Conservation (phyloP, 2,888 invertebrate species). For the Campoplex nolae region DNA sequence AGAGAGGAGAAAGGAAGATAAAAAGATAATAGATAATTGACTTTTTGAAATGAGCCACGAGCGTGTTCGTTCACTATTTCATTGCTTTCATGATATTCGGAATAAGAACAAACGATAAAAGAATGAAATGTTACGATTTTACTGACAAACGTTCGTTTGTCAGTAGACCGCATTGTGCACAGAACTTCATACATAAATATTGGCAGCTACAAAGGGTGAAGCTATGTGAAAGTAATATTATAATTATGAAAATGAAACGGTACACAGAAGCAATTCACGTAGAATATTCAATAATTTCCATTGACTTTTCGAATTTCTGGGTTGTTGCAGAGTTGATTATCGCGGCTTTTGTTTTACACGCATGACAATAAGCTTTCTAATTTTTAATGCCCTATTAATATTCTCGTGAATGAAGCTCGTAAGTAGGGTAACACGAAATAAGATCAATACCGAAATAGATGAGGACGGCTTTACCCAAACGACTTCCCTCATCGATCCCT, state of each 20-base stretch:
- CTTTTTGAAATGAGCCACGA: constrained; percentile 40
- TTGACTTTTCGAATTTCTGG: constrained; percentile 19
- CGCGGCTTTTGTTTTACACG: neutral
- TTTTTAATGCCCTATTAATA: neutral
- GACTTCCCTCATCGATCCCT: neutral
- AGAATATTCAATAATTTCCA: constrained; percentile 16
- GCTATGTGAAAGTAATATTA: constrained; percentile 44
- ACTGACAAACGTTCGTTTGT: constrained; percentile 31
- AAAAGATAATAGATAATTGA: constrained; percentile 12
- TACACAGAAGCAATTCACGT: neutral
- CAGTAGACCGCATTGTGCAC: constrained; percentile 2
- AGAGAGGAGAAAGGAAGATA: constrained; percentile 9
- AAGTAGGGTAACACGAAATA: neutral
- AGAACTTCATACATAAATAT: neutral
- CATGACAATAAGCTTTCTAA: constrained; percentile 7
- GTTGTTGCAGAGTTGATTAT: neutral
- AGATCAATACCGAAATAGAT: neutral
- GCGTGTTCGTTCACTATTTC: constrained; percentile 42
- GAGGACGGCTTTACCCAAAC: neutral
- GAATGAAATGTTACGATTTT: constrained; percentile 20
- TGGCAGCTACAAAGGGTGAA: neutral
- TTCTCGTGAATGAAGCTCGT: neutral
- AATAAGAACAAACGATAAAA: constrained; percentile 11
- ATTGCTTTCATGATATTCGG: constrained; percentile 22
- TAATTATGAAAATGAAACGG: constrained; percentile 36